Conservation (phyloP, 2,888 invertebrate genomes). For the Parnassius apollo region DNA sequence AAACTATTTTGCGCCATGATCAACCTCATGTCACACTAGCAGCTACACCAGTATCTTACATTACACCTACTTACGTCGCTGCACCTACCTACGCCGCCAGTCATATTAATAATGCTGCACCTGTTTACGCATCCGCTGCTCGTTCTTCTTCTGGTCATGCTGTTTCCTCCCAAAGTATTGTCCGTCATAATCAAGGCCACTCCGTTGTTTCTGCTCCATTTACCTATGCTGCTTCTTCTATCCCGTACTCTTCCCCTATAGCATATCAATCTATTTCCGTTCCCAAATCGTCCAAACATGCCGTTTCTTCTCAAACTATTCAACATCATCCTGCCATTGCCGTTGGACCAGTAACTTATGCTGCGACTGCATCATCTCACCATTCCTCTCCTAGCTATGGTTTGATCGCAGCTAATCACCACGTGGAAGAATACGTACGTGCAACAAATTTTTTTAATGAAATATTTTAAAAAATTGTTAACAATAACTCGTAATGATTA, state of each 20-base stretch:
- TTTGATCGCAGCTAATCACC: neutral
- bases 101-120: conserved; percentile 41
- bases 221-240: conserved; percentile 39
- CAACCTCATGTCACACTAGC: conserved; percentile 42
- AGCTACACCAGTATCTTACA: conserved; percentile 43
- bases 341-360: conserved; percentile 42
- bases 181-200: conserved; percentile 35
- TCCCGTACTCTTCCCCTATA: conserved; percentile 28
- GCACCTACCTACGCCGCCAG: conserved; percentile 39
- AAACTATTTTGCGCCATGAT: conserved; percentile 43
- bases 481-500: neutral
- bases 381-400: conserved; percentile 39
- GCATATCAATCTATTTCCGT: conserved; percentile 26
- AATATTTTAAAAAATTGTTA: neutral
- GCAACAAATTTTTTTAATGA: conserved; percentile 46
- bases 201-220: conserved; percentile 36
- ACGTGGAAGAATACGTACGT: conserved; percentile 39
- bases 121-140: conserved; percentile 15
- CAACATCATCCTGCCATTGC: conserved; percentile 42
- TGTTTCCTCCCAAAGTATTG: conserved; percentile 44
- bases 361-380: conserved; percentile 37
- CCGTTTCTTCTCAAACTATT: conserved; percentile 29
- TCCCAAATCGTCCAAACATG: conserved; percentile 22
- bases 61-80: conserved; percentile 29
- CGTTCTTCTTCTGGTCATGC: conserved; percentile 33